Evolutionary conservation across 2,888 invertebrate genomes (phyloP).

Genomic region (Xanthostigma xanthostigma): DNA sequence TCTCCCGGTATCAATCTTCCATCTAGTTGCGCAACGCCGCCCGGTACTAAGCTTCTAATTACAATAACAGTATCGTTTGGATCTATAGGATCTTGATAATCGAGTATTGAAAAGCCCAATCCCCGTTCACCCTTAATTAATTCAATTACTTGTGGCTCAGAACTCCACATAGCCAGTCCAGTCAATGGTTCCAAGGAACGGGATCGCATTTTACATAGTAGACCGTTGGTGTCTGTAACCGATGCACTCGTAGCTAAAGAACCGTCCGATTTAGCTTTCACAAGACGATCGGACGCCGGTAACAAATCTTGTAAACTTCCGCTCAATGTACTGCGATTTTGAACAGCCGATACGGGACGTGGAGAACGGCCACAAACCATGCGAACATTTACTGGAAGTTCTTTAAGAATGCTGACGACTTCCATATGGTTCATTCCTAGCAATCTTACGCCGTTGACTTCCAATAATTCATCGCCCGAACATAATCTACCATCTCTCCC

Average conservation of each 20-base stretch:
- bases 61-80: slow-evolving; percentile 95
- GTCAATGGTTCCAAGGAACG: slow-evolving; percentile 95
- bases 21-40: slow-evolving; percentile 93
- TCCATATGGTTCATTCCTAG: slow-evolving; percentile 88
- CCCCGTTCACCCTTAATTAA: slow-evolving; percentile 93
- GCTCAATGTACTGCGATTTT: slow-evolving; percentile 28
- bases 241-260: slow-evolving; percentile 56
- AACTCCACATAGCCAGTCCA: slow-evolving; percentile 96
- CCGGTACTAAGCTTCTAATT: slow-evolving; percentile 93
- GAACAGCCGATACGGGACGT: slow-evolving; percentile 16
- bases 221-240: slow-evolving; percentile 37
- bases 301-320: slow-evolving; percentile 47
- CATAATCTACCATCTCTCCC: slow-evolving; percentile 77
- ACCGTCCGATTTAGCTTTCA: slow-evolving; percentile 86
- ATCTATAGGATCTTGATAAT: slow-evolving; percentile 90
- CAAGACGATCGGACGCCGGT: slow-evolving; percentile 51
- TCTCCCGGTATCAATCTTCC: slow-evolving; percentile 97
- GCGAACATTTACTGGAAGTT: slow-evolving; percentile 75
- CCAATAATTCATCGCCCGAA: slow-evolving; percentile 89
- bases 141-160: slow-evolving; percentile 91
- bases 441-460: slow-evolving; percentile 81
- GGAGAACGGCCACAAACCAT: slow-evolving; percentile 70
- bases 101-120: slow-evolving; percentile 95
- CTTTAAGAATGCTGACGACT: slow-evolving; percentile 85
- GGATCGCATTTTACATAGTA: slow-evolving; percentile 55